Evolutionary conservation across 2,113 vertebrate species (phyloP), one percentile per base, ranked within the genome.

Genomic region (Rhodinocichla rosea): DNA sequence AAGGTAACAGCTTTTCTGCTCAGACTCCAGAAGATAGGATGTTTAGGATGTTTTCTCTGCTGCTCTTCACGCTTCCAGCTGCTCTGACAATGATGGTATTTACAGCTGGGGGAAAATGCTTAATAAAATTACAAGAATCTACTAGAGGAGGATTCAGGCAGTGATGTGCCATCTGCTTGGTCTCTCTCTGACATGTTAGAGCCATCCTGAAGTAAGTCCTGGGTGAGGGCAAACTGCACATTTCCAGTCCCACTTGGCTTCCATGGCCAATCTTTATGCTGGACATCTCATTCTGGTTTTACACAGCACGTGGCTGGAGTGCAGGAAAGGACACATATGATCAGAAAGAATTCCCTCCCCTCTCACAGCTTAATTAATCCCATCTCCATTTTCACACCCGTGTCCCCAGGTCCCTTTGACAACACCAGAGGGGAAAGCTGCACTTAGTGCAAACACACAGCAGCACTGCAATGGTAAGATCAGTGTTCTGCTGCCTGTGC

Each of bases 101-200:
- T 90, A 92, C 76, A 85, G 80, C 53, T 95, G 81, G 71, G 65
- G 69, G 76, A 76, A 87, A 87, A 87, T 5, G 42, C 82, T 67
- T 90, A 89, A 88, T 94, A 89, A 95, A 94, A 92, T 94, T 80
- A 82, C 75, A 90, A 57, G 42, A 67, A 59, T 62, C 56, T 83
- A 47, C 71, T 26, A 15, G 85, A 89, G 68, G 77, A 70, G 56
- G 69, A 68, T 67, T 63, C 59, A 64, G 81, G 64, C 53, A 68
- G 45, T 50, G 60, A 81, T 0, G n/a, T 71, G 15, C 15, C 57
- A 59, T 32, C 65, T 32, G 30, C 57, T 62, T 23, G 64, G 37
- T 45, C 81, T 81, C 80, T 32, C 15, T 75, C 45, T 42, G 45
- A n/a, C 32, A 15, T 1, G 8, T 39, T 10, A 28, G 47, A 95